Evolutionary conservation across 2,797 vertebrate species (phyloP), one percentile per base, ranked within the genome.

Genomic region (Hydrocynus forskahlii): DNA sequence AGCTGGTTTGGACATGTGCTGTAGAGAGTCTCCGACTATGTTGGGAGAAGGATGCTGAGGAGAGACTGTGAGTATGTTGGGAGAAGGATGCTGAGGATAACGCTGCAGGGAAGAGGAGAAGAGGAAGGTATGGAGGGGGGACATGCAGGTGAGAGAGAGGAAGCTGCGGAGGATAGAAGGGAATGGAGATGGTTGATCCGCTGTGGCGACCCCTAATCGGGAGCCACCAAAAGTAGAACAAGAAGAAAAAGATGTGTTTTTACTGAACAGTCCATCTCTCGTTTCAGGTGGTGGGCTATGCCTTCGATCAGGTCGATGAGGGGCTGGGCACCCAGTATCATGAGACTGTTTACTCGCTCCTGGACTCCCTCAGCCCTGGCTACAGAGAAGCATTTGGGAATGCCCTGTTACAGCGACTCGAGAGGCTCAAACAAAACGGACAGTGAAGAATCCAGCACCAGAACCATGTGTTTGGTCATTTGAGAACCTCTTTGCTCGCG

Each of bases 361-460:
- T 99, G 92, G 98, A 99, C 84, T 95, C 94, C 0, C 94, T 99
- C 86, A 99, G 98, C 92, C 97, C 97, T 0, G 97, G 97, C 0
- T 99, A 99, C 91, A 95, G 97, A 86, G 96, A 99, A 82, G 97
- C 98, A 4, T 99, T 99, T 79, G 98, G 97, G 80, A 99, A 98
- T 2, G 98, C 97, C 21, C 90, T 99, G 21, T 95, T 99, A 35
- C 96, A 96, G 89, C 95, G 97, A 87, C 92, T 99, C 40, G 97
- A 99, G 91, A 96, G 94, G 79, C 92, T 99, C 87, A 94, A 98
- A 87, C 94, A 94, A 83, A 97, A 95, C 0, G 95, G 91, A 89
- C 95, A 96, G 81, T 98, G 85, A 90, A 75, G 7, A 70, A 67
- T 81, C 83, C 78, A 75, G 69, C 66, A 76, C 29, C 57, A 78